Evolutionary conservation across 2,113 vertebrate genomes (phyloP), one percentile per base, ranked within the genome.

Genomic region (Pungitius pungitius): DNA sequence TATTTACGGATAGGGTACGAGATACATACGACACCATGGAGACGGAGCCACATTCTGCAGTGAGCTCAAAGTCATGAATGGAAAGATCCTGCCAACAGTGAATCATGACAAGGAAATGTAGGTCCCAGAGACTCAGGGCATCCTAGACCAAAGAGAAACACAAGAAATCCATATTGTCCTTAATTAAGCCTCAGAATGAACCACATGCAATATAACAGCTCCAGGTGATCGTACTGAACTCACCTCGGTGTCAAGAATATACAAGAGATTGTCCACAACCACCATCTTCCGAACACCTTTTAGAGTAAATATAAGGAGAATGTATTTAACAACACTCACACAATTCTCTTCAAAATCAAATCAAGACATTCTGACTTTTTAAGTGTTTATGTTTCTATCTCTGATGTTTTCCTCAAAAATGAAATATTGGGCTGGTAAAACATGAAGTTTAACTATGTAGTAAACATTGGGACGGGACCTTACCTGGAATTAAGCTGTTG

Each of bases 1-100:
- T 58, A n/a, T 20, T 58, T 26, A 58, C 42, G 70, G 30, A 0
- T 10, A 14, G 9, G 40, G 10, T 0, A 58, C 10, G 9, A 60
- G 15, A 73, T 42, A 89, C 88, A 74, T 92, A 95, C 97, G 84
- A 81, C 0, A 91, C 79, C 39, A 92, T 86, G 57, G 94, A 93
- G 13, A 92, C 89, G n/a, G 94, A 94, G 58, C 95, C 95, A 24
- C 95, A 94, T 77, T 98, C 97, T 0, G 95, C 92, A 40, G 93
- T 95, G 17, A 99, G 93, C 78, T 97, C 92, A 92, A 98, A 98
- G 67, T 98, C 96, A 43, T 96, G 93, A 43, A 96, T 74, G 3
- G 42, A 55, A 45, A 95, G 77, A 54, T 91, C 93, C 7, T 95
- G 94, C 94, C 96, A 98, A 52, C 94, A 94, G 92, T 94, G 95